Conservation (phyloP, 2,113 vertebrate genomes). For the Recurvirostra avosetta region DNA sequence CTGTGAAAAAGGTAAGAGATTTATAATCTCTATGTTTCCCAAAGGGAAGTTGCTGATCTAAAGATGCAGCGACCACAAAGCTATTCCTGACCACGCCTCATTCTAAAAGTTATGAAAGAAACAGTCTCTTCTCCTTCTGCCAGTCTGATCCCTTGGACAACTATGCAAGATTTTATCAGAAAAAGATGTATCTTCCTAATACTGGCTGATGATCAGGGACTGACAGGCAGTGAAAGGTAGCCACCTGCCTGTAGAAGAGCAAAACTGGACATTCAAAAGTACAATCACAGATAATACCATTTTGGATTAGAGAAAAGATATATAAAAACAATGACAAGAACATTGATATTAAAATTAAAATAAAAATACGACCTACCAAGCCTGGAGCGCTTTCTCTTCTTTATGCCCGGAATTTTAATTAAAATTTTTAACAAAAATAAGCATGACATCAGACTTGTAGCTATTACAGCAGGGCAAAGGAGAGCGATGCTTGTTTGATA, state of each 20-base stretch:
- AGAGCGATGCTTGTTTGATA: conserved; percentile 19
- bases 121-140: not conserved
- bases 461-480: conserved; percentile 17
- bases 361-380: not conserved
- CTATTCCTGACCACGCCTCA: not conserved
- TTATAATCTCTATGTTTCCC: not conserved
- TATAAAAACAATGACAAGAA: not conserved
- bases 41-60: not conserved
- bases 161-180: not conserved
- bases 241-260: conserved; percentile 1
- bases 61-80: not conserved
- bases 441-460: conserved; percentile 7
- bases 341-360: not conserved
- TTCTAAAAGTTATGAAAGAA: not conserved
- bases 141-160: not conserved
- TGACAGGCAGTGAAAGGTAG: not conserved
- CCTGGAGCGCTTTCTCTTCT: not conserved
- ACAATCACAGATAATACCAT: not conserved
- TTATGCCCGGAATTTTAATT: not conserved
- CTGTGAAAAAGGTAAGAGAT: not conserved
- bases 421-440: conserved; percentile 7
- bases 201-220: not conserved
- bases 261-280: not conserved
- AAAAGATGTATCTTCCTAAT: not conserved
- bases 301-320: not conserved